These are phyloP conservation scores for Cordilura impudica DNA, from an alignment of 2,888 invertebrate genomes.

Conservation along the genomic window DNA sequence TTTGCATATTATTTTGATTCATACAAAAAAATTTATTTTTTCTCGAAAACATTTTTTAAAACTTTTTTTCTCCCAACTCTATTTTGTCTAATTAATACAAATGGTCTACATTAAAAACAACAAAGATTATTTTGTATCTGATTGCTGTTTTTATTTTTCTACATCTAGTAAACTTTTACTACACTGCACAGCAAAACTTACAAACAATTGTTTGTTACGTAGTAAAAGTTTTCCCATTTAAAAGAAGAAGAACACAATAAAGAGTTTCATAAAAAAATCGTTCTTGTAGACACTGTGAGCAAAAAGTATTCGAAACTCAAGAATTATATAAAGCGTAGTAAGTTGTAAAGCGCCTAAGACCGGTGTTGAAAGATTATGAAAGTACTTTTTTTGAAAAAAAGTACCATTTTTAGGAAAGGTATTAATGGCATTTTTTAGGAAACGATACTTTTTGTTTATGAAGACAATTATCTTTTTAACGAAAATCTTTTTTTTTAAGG, in stretches of 20 bases:
- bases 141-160: slow-evolving; percentile 36
- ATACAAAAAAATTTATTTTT: neutral
- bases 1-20: slow-evolving; percentile 6
- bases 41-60: neutral
- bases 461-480: too few relatives aligned
- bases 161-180: slow-evolving; percentile 28
- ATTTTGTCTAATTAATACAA: slow-evolving; percentile 66
- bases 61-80: slow-evolving; percentile 32
- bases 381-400: too few relatives aligned
- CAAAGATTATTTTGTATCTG: slow-evolving; percentile 60
- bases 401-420: too few relatives aligned
- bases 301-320: too few relatives aligned
- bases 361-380: too few relatives aligned
- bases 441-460: too few relatives aligned
- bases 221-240: slow-evolving; percentile 65
- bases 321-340: too few relatives aligned
- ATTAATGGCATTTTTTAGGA: too few relatives aligned
- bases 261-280: neutral
- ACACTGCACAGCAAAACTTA: slow-evolving; percentile 33
- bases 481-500: too few relatives aligned
- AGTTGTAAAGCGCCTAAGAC: too few relatives aligned
- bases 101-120: slow-evolving; percentile 63
- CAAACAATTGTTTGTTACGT: slow-evolving; percentile 59
- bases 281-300: neutral
- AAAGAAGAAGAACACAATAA: slow-evolving; percentile 47